Conservation (phyloP, 2,888 invertebrate genomes). For the Osmoderma eremita region DNA sequence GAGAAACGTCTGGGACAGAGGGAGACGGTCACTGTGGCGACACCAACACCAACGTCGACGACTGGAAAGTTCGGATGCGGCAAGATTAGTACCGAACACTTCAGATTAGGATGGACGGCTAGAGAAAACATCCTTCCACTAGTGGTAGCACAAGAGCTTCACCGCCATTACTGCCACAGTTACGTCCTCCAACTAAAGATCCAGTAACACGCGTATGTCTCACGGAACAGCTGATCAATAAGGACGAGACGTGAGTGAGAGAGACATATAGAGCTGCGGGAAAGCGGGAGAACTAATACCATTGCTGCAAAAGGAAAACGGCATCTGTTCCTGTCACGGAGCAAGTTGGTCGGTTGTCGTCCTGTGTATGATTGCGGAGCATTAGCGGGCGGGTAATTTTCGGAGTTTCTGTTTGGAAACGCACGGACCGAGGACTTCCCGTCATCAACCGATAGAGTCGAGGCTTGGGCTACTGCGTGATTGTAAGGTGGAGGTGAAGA, state of each 20-base stretch:
- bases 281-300: no score
- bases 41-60: neutral
- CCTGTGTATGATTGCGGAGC: neutral
- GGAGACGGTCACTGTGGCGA: constrained; percentile 5
- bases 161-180: constrained; percentile 1
- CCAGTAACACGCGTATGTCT: neutral
- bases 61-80: constrained; percentile 5
- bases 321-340: neutral
- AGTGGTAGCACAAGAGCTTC: no score
- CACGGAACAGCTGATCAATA: constrained; percentile 32
- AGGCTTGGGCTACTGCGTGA: neutral
- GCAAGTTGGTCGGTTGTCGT: neutral
- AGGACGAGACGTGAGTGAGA: neutral
- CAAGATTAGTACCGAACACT: constrained; percentile 21
- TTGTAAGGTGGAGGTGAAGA: neutral
- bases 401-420: constrained; percentile 6
- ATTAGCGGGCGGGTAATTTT: constrained; percentile 10
- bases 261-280: no score
- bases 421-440: neutral
- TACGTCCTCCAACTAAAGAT: neutral
- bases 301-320: neutral
- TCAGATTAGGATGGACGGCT: constrained; percentile 20
- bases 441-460: constrained; percentile 1
- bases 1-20: neutral
- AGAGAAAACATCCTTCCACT: constrained; percentile 6